Evolutionary conservation across 1,140 invertebrate species (phyloP).

Genomic region (Lepidotrigona ventralis): DNA sequence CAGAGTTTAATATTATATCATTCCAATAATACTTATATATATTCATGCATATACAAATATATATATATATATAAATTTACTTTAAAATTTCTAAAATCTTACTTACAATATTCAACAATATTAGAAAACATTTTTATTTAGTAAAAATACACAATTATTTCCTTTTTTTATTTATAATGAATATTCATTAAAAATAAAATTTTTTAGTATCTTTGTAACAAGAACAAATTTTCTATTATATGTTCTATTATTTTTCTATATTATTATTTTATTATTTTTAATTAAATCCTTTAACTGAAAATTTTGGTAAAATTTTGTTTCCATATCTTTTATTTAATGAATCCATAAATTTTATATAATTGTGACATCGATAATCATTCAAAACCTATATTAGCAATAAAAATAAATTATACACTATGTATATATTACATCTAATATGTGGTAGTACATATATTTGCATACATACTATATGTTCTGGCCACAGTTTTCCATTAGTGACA

Average conservation of each 20-base stretch:
- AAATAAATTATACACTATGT: conserved; percentile 11
- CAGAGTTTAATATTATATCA: conserved; percentile 36
- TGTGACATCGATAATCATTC: conserved; percentile 71
- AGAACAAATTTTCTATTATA: not conserved
- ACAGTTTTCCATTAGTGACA: conserved; percentile 70
- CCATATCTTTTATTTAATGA: conserved; percentile 74
- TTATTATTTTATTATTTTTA: conserved; percentile 24
- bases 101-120: not conserved
- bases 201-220: not conserved
- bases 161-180: not conserved
- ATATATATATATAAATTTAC: not conserved
- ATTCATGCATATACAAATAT: conserved; percentile 1
- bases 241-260: too few relatives aligned
- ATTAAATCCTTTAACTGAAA: conserved; percentile 57
- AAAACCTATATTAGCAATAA: conserved; percentile 68
- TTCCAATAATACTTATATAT: conserved; percentile 16
- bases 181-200: not conserved
- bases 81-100: conserved; percentile 9
- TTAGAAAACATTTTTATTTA: not conserved
- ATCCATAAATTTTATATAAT: conserved; percentile 75
- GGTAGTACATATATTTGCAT: not conserved
- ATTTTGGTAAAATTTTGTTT: conserved; percentile 73
- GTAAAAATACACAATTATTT: not conserved
- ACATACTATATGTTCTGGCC: conserved; percentile 76
- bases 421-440: conserved; percentile 20